Base-by-base conservation (phyloP, 2,797 vertebrate genomes). In the Girardinus metallicus region DNA sequence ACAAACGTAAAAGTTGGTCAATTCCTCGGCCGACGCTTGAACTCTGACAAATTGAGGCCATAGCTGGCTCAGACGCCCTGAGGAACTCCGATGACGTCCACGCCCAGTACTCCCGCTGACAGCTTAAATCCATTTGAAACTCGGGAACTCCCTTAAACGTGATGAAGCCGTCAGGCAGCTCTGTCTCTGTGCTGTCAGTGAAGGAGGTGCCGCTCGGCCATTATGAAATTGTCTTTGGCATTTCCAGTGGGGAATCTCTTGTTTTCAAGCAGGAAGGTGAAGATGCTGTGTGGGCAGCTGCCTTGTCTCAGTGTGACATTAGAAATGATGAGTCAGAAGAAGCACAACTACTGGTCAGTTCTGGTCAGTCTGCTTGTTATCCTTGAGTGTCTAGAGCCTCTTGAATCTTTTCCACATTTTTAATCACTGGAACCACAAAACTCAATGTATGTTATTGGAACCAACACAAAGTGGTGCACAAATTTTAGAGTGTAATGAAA, bases 161-260 rank as follows among this genome's bases (percentile, higher is more conserved):
- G 78, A 87, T 66, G 41, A 83, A 15, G 55, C 74, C 57, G 78
- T 62, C 83, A 84, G 74, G 53, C 79, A 36, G 80, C 76, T 80
- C 80, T 73, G 73, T 74, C 78, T 82, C 72, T 23, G 70, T 62
- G 80, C 29, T 62, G 78, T 81, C 84, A 84, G 66, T 85, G 62
- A 71, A 62, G 66, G 77, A 88, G 79, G 83, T 39, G 82, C 76
- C 76, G 72, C 77, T 80, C 70, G 68, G 75, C 75, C 64, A 71
- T 84, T 93, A 87, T 80, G 84, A 89, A 91, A 91, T 29, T 47
- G 49, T 39, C 75, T 76, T 77, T 41, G 82, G 72, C 36, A 80
- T 82, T 90, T 93, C 85, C 83, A 84, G 74, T 70, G 46, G 80
- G 87, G 89, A 91, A 92, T 85, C 68, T 91, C 83, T 60, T 66